Evolutionary conservation across 2,888 invertebrate genomes (phyloP).

Genomic region (Minunthozetes semirufus): DNA sequence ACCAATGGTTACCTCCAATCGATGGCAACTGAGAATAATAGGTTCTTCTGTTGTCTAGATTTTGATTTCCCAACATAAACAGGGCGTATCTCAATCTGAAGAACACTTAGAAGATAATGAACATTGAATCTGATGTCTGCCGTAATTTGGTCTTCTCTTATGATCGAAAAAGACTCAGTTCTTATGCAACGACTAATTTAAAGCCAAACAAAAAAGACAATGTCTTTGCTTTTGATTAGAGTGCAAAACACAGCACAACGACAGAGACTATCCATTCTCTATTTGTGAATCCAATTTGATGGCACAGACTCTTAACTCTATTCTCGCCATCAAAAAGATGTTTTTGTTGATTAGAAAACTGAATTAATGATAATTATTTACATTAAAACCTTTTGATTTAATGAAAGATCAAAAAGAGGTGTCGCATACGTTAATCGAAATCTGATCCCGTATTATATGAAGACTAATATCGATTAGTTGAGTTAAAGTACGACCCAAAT

Average conservation of each 20-base stretch:
- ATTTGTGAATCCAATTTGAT: too few relatives aligned
- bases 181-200: slow-evolving; percentile 12
- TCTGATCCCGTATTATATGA: too few relatives aligned
- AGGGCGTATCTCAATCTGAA: slow-evolving; percentile 20
- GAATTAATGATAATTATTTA: too few relatives aligned
- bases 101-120: slow-evolving; percentile 30
- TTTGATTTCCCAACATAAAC: slow-evolving; percentile 4
- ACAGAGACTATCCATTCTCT: too few relatives aligned
- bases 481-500: neutral
- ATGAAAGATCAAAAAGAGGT: too few relatives aligned
- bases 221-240: slow-evolving; percentile 1
- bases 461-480: neutral
- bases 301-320: neutral
- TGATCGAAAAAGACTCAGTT: neutral
- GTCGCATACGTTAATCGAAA: too few relatives aligned
- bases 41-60: slow-evolving; percentile 5
- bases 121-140: slow-evolving; percentile 26
- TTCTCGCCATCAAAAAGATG: neutral
- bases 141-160: slow-evolving; percentile 4
- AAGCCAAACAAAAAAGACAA: neutral
- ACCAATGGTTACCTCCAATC: neutral
- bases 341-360: neutral
- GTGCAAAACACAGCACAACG: too few relatives aligned
- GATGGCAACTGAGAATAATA: slow-evolving; percentile 4
- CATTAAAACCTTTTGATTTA: too few relatives aligned